Base-by-base conservation (phyloP, 2,888 invertebrate genomes). In the Rambutsinella grinnellia region DNA sequence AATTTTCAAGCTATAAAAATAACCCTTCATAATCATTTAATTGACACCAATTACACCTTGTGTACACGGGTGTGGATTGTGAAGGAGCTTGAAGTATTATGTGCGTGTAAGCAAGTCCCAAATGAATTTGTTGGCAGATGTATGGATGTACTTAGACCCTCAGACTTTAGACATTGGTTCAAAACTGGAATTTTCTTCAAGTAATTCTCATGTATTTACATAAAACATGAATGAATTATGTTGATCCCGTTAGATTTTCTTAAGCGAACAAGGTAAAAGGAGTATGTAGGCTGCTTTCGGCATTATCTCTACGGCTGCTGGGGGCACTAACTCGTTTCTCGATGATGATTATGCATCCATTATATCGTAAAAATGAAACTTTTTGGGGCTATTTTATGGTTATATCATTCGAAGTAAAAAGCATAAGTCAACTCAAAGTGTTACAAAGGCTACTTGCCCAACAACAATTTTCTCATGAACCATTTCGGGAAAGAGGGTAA, bases 101-200 rank as follows among this genome's bases (percentile, higher is more conserved):
- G n/a, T n/a, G n/a, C n/a, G n/a, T n/a, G n/a, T n/a, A n/a, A n/a
- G n/a, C n/a, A n/a, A n/a, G n/a, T n/a, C n/a, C n/a, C n/a, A n/a
- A n/a, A n/a, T n/a, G n/a, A n/a, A n/a, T n/a, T n/a, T n/a, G n/a
- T n/a, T n/a, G n/a, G n/a, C n/a, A n/a, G n/a, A n/a, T n/a, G n/a
- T n/a, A n/a, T n/a, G n/a, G n/a, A n/a, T n/a, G n/a, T n/a, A n/a
- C n/a, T n/a, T n/a, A n/a, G n/a, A n/a, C n/a, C n/a, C n/a, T n/a
- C n/a, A n/a, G n/a, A n/a, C n/a, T n/a, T n/a, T n/a, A n/a, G n/a
- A n/a, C n/a, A 44, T 46, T 15, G 15, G 54, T 56, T 57, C 44
- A 70, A 69, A 70, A 70, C 71, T 71, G 71, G 71, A 71, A 71
- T 71, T 49, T 8, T 63, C 24, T 54, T 2, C n/a, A n/a, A n/a